These are phyloP conservation scores for Boloria selene DNA, from an alignment of 2,888 invertebrate species.

Conservation along the genomic window DNA sequence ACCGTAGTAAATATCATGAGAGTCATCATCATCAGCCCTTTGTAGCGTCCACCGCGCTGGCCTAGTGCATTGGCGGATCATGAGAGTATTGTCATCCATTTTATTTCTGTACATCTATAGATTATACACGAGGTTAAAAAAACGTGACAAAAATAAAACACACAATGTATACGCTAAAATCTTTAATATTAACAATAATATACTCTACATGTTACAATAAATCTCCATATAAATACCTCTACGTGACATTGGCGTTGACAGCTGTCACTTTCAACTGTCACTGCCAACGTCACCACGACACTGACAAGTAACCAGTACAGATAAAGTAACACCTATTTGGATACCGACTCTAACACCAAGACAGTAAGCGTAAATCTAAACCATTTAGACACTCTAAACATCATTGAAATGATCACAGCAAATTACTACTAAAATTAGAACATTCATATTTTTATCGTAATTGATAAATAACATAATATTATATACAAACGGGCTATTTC, in stretches of 20 bases:
- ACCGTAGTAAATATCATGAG: too few relatives aligned
- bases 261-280: slow-evolving; percentile 40
- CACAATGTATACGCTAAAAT: slow-evolving; percentile 70
- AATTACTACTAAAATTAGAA: slow-evolving; percentile 16
- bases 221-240: slow-evolving; percentile 67
- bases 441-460: not conserved
- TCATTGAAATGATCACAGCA: slow-evolving; percentile 17
- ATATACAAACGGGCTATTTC: slow-evolving; percentile 17
- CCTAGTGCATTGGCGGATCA: too few relatives aligned
- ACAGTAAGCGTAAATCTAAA: slow-evolving; percentile 37
- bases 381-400: slow-evolving; percentile 23
- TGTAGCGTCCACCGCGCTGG: too few relatives aligned
- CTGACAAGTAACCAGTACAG: slow-evolving; percentile 34
- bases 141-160: slow-evolving; percentile 52
- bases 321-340: slow-evolving; percentile 28
- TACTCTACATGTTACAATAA: slow-evolving; percentile 78
- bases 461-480: slow-evolving; percentile 13
- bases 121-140: not conserved
- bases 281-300: slow-evolving; percentile 21
- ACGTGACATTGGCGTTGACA: slow-evolving; percentile 48
- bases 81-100: too few relatives aligned
- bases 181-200: slow-evolving; percentile 81
- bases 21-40: too few relatives aligned
- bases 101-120: too few relatives aligned
- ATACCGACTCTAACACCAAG: slow-evolving; percentile 35